These are phyloP conservation scores for Chroicocephalus ridibundus DNA, from an alignment of 2,113 vertebrate species.

Conservation along the genomic window DNA sequence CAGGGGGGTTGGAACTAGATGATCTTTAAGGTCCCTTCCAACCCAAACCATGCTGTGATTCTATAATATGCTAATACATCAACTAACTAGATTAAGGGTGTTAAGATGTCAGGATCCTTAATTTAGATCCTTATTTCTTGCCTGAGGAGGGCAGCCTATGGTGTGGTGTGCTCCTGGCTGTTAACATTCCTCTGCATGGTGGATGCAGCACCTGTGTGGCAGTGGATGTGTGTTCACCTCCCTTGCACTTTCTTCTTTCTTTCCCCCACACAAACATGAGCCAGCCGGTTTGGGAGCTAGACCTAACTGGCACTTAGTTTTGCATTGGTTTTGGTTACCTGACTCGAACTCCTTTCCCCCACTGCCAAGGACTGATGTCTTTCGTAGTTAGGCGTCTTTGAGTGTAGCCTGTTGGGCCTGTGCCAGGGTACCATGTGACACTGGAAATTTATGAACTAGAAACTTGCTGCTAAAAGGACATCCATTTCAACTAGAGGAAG, in stretches of 20 bases:
- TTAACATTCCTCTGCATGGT: accelerated
- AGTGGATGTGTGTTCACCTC: neutral
- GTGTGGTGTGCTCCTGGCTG: neutral
- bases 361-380: neutral
- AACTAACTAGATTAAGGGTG: neutral
- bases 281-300: neutral
- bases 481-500: neutral
- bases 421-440: neutral
- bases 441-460: neutral
- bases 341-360: neutral
- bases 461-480: neutral
- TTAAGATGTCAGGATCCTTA: neutral
- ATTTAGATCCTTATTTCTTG: neutral
- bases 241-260: accelerated
- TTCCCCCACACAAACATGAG: neutral
- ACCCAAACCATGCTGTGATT: no score
- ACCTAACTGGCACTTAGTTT: neutral
- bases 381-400: neutral
- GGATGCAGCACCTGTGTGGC: neutral
- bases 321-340: neutral
- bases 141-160: neutral
- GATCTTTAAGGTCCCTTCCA: no score
- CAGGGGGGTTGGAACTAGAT: no score
- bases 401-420: neutral
- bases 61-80: neutral